phyloP scores from a whole-genome alignment of 2,113 vertebrate genomes.

The Orientallactaga bullata region DNA sequence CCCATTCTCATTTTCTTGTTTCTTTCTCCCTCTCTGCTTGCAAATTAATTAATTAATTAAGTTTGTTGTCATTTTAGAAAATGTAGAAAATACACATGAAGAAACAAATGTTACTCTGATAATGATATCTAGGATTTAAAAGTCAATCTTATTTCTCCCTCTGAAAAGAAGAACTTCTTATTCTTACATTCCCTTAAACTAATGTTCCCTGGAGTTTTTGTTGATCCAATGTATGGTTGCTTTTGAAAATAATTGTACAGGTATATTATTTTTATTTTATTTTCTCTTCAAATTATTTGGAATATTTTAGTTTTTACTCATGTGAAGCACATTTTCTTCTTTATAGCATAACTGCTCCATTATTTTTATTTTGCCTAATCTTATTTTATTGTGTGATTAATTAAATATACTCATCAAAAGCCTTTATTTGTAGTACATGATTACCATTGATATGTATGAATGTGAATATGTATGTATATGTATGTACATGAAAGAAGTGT shows the following conservation, averaged over 20 bases:
- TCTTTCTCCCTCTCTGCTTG: not conserved
- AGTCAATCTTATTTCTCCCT: not conserved
- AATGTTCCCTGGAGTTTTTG: not conserved
- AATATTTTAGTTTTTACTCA: not conserved
- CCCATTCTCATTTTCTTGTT: not conserved
- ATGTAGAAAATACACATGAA: not conserved
- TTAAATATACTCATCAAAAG: constrained; percentile 5
- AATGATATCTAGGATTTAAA: not conserved
- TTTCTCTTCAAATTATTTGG: not conserved
- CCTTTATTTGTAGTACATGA: not conserved
- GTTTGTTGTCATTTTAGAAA: not conserved
- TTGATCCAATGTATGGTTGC: not conserved
- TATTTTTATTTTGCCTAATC: not conserved
- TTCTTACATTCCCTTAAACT: not conserved
- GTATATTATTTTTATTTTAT: not conserved
- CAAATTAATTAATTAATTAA: no score
- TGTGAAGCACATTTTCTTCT: not conserved
- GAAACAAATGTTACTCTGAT: not conserved
- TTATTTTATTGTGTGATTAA: constrained; percentile 30
- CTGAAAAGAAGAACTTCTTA: not conserved
- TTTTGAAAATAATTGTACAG: not conserved
- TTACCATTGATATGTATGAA: not conserved
- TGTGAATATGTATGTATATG: no score
- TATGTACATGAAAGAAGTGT: no score
- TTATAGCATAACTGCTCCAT: not conserved